A percentile compares a stretch with the other conserved stretches of the same genome.
Evolutionary conservation across 2,888 invertebrate genomes (phyloP).

Genomic region (Tiliacea citrago): DNA sequence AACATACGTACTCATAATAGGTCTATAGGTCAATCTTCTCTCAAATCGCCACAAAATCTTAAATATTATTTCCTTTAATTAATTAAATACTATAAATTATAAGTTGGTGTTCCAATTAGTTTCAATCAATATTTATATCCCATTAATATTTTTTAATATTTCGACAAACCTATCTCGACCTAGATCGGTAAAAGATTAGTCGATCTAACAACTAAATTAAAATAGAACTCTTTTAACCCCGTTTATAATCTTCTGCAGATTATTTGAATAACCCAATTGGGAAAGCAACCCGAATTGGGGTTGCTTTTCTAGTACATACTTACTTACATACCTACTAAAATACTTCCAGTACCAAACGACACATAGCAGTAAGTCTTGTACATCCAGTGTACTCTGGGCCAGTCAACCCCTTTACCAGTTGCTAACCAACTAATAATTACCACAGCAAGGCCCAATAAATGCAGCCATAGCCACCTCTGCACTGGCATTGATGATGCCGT

Average conservation of each 20-base stretch:
- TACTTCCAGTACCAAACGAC: not conserved
- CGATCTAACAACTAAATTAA: not conserved
- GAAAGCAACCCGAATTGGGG: no score
- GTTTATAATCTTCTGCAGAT: not conserved
- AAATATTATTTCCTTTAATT: no score
- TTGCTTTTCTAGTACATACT: no score
- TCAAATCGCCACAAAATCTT: not conserved
- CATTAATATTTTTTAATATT: not conserved
- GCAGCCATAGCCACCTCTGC: no score
- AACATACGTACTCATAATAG: not conserved
- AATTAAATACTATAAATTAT: no score
- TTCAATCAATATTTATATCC: not conserved
- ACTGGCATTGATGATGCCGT: no score
- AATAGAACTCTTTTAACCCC: not conserved
- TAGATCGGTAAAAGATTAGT: not conserved
- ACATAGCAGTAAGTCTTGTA: no score
- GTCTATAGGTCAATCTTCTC: not conserved
- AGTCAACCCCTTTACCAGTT: not conserved
- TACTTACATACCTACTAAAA: not conserved
- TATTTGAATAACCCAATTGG: not conserved
- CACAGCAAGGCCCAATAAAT: not conserved
- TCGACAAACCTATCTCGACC: not conserved
- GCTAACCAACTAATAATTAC: not conserved
- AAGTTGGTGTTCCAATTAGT: constrained; percentile 6
- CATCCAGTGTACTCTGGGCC: not conserved